Base-by-base conservation (phyloP, 1,140 invertebrate species). In the Teleogryllus occipitalis region DNA sequence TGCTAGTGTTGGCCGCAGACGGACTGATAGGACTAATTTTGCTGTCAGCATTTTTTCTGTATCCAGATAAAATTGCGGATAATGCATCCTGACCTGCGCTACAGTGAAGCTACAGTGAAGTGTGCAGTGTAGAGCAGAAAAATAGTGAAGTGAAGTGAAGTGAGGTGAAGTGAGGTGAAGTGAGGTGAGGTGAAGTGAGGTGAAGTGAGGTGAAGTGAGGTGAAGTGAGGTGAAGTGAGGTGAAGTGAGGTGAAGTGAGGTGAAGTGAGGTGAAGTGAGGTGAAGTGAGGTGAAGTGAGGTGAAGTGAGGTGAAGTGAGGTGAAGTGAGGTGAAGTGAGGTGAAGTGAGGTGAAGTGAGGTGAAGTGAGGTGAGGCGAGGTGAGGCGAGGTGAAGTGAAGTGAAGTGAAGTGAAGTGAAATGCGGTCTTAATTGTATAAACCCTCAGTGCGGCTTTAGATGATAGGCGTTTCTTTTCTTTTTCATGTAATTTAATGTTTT, bases 101-200 rank as follows among this genome's bases (percentile, higher is more conserved):
- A n/a, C n/a, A n/a, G n/a, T n/a, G n/a, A n/a, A 72, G 54, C 10
- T 72, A 18, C 8, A 18, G 54, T 72, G 54, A 72, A 18, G 54
- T 72, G 54, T 12, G 54, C 10, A 12, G 54, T 12, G 54, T 8
- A 12, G n/a, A 72, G 54, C 10, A 12, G 54, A 18, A 18, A 18
- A 12, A 18, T 12, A 18, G 54, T 72, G 54, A 72, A 18, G 54
- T 72, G 54, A 18, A 18, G 54, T 72, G 54, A 72, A 18, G 54
- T 72, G 54, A 72, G 54, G 54, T 72, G n/a, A 72, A 18, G 54
- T 72, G 54, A 72, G 54, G 54, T 72, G 54, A 72, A 18, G 54
- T 72, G 54, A 72, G 54, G 54, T 12, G 54, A 72, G 54, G n/a
- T 72, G 54, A 72, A 72, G 54, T 72, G 54, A 72, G 54, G 54